Evolutionary conservation across 2,888 invertebrate species (phyloP).

Genomic region (Harpagoxenus sublaevis): DNA sequence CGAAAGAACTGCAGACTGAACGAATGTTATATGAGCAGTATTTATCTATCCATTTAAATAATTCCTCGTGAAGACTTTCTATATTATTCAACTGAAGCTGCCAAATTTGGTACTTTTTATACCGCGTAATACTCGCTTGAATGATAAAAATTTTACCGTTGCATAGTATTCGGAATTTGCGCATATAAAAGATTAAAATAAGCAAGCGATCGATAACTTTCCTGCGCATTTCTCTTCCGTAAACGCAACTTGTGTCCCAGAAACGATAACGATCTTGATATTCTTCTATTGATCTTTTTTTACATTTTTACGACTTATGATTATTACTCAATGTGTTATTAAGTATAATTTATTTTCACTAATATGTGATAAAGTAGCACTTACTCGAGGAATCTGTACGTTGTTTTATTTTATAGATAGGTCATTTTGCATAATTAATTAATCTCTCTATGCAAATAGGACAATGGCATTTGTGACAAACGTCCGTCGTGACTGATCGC

Average conservation of each 20-base stretch:
- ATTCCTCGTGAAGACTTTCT: not conserved
- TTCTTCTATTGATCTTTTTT: not conserved
- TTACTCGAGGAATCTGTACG: constrained; percentile 24
- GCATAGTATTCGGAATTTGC: not conserved
- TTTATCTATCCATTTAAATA: constrained; percentile 19
- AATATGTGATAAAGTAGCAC: constrained; percentile 49
- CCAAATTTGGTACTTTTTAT: constrained; percentile 50
- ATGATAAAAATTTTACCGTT: constrained; percentile 14
- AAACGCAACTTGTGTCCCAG: constrained; percentile 24
- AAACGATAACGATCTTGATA: constrained; percentile 27
- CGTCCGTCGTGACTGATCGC: not conserved
- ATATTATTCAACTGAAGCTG: constrained; percentile 25
- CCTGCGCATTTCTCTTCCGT: constrained; percentile 16
- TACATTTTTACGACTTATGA: constrained; percentile 11
- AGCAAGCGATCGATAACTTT: not conserved
- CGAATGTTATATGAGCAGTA: not conserved
- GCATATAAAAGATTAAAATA: not conserved
- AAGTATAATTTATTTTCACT: constrained; percentile 49
- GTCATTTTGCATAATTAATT: constrained; percentile 18
- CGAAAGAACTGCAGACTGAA: constrained; percentile 37
- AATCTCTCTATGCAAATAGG: not conserved
- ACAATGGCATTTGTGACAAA: not conserved
- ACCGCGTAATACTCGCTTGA: not conserved
- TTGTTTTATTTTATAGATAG: constrained; percentile 40
- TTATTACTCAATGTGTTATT: constrained; percentile 29